Conservation (phyloP, 2,888 invertebrate species). For the Sinodicranocentrus sp. region DNA sequence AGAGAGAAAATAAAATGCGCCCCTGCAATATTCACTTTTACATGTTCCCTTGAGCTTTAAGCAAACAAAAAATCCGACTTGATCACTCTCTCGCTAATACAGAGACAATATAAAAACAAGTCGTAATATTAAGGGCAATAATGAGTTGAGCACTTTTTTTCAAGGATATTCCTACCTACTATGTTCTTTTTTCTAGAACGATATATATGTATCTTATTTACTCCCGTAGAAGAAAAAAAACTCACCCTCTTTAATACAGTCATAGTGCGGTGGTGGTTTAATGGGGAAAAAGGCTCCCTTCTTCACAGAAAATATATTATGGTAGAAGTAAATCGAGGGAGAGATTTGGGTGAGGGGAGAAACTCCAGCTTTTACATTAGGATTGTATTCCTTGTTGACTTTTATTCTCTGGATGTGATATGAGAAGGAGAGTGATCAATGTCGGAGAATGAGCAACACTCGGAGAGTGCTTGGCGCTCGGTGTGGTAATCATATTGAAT, state of each 20-base stretch:
- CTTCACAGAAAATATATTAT: not conserved
- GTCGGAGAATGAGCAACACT: constrained; percentile 7
- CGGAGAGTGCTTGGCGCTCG: not conserved
- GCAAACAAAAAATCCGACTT: constrained; percentile 58
- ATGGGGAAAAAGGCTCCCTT: not conserved
- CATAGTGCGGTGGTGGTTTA: not conserved
- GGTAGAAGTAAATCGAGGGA: not conserved
- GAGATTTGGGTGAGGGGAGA: not conserved
- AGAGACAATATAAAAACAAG: too few species aligned
- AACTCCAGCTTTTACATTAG: not conserved
- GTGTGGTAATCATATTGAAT: constrained; percentile 30
- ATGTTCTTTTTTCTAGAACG: too few species aligned
- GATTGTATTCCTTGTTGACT: not conserved
- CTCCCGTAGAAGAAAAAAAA: not conserved
- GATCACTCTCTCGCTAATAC: constrained; percentile 40
- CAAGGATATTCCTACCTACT: constrained; percentile 12
- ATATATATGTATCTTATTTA: constrained; percentile 35
- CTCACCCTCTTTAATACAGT: too few species aligned
- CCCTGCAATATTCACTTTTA: not conserved
- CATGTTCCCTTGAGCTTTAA: constrained; percentile 51
- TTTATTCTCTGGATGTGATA: not conserved
- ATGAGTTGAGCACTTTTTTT: not conserved
- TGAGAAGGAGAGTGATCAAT: too few species aligned
- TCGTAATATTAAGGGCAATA: too few species aligned
- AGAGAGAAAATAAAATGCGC: not conserved